A percentile compares a stretch with the other conserved stretches of the same genome.
Conservation (phyloP, 2,113 vertebrate genomes). For the Marmota flaviventris region DNA sequence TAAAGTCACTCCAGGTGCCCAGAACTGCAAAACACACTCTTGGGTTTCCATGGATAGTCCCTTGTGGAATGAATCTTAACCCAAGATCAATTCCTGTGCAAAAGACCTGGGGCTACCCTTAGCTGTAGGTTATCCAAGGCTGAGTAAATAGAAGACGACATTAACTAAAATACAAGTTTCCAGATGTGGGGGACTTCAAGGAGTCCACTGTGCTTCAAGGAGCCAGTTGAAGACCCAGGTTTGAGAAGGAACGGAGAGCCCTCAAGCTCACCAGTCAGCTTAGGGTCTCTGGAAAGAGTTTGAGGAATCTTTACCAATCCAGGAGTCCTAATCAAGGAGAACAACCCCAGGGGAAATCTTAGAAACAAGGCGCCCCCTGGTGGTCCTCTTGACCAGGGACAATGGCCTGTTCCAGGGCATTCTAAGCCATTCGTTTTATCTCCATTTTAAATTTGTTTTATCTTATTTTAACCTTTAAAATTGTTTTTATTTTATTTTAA, state of each 20-base stretch:
- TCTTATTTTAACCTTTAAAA: background rate
- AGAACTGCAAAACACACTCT: background rate
- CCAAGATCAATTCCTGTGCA: no score
- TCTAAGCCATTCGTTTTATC: background rate
- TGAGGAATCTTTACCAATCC: background rate
- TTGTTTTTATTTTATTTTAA: background rate
- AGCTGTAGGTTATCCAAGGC: background rate
- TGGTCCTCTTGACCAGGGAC: slow-evolving; percentile 26
- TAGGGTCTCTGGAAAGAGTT: background rate
- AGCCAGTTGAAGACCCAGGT: background rate
- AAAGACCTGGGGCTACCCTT: background rate
- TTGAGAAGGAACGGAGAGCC: background rate
- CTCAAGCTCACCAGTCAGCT: fast-evolving
- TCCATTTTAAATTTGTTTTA: background rate
- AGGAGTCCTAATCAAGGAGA: background rate
- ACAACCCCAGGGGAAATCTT: slow-evolving; percentile 63
- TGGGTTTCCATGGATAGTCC: background rate
- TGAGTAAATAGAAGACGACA: background rate
- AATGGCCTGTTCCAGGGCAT: background rate
- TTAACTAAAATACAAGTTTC: background rate
- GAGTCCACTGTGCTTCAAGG: no score
- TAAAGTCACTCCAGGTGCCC: background rate
- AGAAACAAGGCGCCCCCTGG: slow-evolving; percentile 73
- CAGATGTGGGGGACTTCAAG: background rate
- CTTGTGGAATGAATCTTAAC: background rate